These are phyloP conservation scores for Oikopleura albicans DNA, from an alignment of 23 tunicate species.

Conservation along the genomic window DNA sequence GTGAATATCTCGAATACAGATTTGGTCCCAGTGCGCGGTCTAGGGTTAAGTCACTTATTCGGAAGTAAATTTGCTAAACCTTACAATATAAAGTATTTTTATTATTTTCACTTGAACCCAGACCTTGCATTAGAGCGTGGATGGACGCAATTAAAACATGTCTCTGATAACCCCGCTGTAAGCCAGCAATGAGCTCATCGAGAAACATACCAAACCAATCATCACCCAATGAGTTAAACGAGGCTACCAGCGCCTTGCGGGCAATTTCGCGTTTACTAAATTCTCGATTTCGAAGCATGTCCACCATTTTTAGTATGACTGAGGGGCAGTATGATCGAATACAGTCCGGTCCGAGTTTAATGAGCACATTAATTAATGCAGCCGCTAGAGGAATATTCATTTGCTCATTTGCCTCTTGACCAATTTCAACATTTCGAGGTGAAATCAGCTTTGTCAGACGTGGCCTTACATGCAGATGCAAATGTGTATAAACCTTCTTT, in stretches of 20 bases:
- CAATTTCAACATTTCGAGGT: neutral
- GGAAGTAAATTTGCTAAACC: no score
- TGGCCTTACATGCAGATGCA: neutral
- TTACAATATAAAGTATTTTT: no score
- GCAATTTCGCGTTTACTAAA: neutral
- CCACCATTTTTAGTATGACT: neutral
- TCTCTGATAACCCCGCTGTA: slow-evolving; percentile 48
- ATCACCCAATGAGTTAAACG: neutral
- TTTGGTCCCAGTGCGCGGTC: no score
- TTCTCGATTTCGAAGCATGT: neutral
- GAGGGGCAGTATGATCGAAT: neutral
- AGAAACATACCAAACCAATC: slow-evolving; percentile 12
- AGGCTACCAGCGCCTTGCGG: neutral
- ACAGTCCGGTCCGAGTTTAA: slow-evolving; percentile 24
- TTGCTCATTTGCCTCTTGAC: slow-evolving; percentile 28
- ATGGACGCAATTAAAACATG: slow-evolving; percentile 39
- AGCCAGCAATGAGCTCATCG: slow-evolving; percentile 36
- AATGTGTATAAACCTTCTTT: neutral
- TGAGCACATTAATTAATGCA: slow-evolving; percentile 33
- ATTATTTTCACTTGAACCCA: no score
- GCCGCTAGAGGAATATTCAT: slow-evolving; percentile 43
- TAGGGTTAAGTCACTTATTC: no score
- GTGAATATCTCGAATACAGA: no score
- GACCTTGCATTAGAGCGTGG: neutral
- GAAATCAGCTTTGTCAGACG: neutral